phyloP scores from a whole-genome alignment of 2,797 vertebrate species.

The Pteropus rufus region DNA sequence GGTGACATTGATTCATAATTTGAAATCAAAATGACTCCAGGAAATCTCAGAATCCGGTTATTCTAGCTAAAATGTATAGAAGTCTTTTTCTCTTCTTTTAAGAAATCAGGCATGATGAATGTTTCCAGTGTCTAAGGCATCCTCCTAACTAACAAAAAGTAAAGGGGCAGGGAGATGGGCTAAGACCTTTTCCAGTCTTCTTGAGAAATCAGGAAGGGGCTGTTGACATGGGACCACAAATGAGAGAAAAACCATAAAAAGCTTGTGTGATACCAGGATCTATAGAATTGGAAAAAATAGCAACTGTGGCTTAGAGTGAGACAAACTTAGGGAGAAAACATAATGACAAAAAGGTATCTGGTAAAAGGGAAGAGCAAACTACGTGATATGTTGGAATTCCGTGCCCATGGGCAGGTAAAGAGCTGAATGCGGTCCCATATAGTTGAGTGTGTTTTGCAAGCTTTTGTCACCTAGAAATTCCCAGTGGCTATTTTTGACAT shows the following conservation, averaged over 20 bases:
- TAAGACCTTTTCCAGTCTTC: background rate
- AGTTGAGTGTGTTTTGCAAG: background rate
- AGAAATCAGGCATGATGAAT: background rate
- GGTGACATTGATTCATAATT: background rate
- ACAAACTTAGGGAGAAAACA: background rate
- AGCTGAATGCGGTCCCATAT: accelerated
- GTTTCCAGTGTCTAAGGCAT: background rate
- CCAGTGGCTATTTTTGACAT: background rate
- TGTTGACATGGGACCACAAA: background rate
- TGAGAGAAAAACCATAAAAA: background rate
- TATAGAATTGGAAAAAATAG: background rate
- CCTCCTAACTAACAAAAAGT: background rate
- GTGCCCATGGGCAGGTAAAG: background rate
- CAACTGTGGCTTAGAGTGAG: background rate
- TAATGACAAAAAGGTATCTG: background rate
- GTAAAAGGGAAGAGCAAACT: background rate
- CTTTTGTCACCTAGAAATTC: background rate
- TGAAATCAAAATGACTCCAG: background rate
- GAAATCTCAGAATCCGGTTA: background rate
- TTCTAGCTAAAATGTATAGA: background rate
- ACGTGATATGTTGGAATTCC: background rate
- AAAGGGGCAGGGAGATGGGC: background rate
- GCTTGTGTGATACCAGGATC: background rate
- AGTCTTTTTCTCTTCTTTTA: background rate
- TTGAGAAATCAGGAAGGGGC: background rate